phyloP scores from a whole-genome alignment of 2,113 vertebrate species.

The Cheirogaleus medius region DNA sequence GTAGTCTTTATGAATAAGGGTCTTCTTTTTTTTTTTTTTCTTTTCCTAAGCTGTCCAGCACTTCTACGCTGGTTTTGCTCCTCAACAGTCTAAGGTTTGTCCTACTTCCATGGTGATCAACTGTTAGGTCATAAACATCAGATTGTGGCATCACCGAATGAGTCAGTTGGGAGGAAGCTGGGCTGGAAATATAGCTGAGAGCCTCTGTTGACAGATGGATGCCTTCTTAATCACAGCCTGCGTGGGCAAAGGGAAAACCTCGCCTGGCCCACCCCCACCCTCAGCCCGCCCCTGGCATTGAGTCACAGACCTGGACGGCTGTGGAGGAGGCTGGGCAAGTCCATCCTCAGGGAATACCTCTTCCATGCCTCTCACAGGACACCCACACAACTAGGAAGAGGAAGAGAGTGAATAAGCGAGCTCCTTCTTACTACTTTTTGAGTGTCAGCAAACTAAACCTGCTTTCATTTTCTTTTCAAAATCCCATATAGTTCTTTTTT shows the following conservation, averaged over 20 bases:
- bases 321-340: conserved; percentile 45
- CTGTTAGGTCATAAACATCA: conserved; percentile 76
- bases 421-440: not conserved
- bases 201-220: conserved; percentile 62
- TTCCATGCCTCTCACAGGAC: not conserved
- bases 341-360: conserved; percentile 32
- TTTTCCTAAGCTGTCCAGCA: not conserved
- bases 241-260: conserved; percentile 41
- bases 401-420: not conserved
- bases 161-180: conserved; percentile 70
- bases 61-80: conserved; percentile 35
- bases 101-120: conserved; percentile 72
- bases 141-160: conserved; percentile 69
- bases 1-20: conserved; percentile 54
- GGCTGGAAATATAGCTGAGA: conserved; percentile 55
- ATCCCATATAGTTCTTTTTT: not conserved
- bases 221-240: conserved; percentile 55
- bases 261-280: not conserved
- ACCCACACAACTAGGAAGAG: not conserved
- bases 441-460: not conserved
- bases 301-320: conserved; percentile 45
- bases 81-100: conserved; percentile 60
- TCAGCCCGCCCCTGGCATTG: not conserved
- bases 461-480: not conserved
- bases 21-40: conserved; percentile 19